phyloP scores from a whole-genome alignment of 2,113 vertebrate species.

The Penelope pileata region DNA sequence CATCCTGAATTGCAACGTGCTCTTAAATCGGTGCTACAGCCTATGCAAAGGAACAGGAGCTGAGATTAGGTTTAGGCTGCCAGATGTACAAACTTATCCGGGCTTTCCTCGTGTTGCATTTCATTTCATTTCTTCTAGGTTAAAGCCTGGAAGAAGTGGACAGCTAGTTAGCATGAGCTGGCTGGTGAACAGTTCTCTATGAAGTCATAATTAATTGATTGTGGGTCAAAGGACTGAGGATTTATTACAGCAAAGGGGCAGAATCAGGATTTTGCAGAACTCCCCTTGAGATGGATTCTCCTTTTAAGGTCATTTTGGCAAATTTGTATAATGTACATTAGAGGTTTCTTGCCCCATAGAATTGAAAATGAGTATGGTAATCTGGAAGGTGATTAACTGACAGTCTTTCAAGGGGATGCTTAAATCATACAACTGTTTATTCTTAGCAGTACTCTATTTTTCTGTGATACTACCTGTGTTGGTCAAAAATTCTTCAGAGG shows the following conservation, averaged over 20 bases:
- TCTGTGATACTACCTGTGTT: neutral
- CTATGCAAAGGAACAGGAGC: neutral
- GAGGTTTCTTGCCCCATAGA: neutral
- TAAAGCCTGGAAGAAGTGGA: neutral
- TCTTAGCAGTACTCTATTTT: neutral
- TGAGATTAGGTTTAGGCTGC: neutral
- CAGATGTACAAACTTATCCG: neutral
- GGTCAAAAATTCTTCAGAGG: neutral
- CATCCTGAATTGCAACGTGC: neutral
- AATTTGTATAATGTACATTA: neutral
- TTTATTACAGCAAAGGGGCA: neutral
- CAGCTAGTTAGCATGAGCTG: neutral
- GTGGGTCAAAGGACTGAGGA: neutral
- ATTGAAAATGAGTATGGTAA: neutral
- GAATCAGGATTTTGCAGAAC: neutral
- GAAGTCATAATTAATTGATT: neutral
- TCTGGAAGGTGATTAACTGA: neutral
- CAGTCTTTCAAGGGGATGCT: neutral
- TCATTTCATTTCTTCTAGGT: slow-evolving; percentile 38
- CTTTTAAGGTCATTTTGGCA: neutral
- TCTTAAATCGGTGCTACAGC: neutral
- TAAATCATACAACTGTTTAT: neutral
- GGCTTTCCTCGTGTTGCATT: neutral
- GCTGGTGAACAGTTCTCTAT: neutral
- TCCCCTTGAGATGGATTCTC: neutral